These are phyloP conservation scores for Circaetus gallicus DNA, from an alignment of 2,113 vertebrate genomes.

Conservation along the genomic window DNA sequence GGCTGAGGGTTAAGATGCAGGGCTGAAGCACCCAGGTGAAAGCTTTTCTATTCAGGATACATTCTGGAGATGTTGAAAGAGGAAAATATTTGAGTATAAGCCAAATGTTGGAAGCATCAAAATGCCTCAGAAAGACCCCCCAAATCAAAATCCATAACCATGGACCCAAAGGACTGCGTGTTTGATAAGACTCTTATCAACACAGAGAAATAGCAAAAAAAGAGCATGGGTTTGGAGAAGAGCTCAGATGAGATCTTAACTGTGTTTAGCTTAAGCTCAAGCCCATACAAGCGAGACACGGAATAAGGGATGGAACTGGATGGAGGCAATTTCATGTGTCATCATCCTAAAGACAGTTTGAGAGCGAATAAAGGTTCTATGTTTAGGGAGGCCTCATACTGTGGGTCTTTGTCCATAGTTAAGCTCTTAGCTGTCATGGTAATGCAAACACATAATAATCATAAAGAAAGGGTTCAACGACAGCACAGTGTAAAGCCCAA, in stretches of 20 bases:
- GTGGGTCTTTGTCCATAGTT: neutral
- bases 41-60: neutral
- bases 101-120: neutral
- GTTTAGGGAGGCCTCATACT: neutral
- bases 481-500: neutral
- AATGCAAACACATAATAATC: neutral
- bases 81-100: neutral
- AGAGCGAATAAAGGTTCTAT: neutral
- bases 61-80: neutral
- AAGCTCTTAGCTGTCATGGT: neutral
- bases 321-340: neutral
- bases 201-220: neutral
- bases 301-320: neutral
- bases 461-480: neutral
- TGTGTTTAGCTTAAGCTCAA: neutral
- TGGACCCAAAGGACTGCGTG: rapidly evolving
- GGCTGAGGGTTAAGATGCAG: neutral
- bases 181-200: neutral
- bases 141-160: neutral
- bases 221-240: neutral
- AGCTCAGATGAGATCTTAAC: neutral
- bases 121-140: neutral
- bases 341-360: neutral
- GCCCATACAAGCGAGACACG: neutral
- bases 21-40: neutral